Evolutionary conservation across 2,797 vertebrate species (phyloP), one percentile per base, ranked within the genome.

Genomic region (Cossypha niveicapilla): DNA sequence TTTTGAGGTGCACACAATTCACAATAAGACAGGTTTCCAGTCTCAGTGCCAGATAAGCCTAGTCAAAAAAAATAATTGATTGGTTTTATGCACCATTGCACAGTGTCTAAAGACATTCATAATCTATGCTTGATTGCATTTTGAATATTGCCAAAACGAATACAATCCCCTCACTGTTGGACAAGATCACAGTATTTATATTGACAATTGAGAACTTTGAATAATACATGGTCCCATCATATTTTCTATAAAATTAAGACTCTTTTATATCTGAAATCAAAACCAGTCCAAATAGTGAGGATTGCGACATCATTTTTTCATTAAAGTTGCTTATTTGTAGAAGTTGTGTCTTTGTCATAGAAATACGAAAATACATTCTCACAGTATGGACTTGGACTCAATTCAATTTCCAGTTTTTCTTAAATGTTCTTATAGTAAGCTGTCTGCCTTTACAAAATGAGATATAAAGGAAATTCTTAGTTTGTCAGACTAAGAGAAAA

Each of bases 1-100:
- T 91, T 97, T 92, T 95, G 96, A 97, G 82, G 86, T 91, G 50
- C 61, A 76, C 70, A 92, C 91, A 80, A 86, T 94, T 97, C 96
- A 93, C 88, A 96, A 90, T 77, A 94, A 94, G 96, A 97, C 96
- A 97, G 96, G 96, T 95, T 94, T 95, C 74, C 60, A 94, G 51
- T 70, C 83, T 94, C 86, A 73, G 93, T 96, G 94, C 92, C 95
- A 96, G 84, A 88, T 77, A 93, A 93, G 83, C 70, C 30, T 67
- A 81, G 83, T 82, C 92, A 91, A 73, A 93, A 96, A 90, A 70
- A 79, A 96, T 96, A 97, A 97, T 94, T 91, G 95, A 96, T 94
- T 93, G 77, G 66, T 21, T 97, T 95, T 81, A 92, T 94, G 88
- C 82, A 92, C 75, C 96, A 91, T 56, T 82, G 83, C 35, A 65